Base-by-base conservation (phyloP, 2,888 invertebrate species). In the Scaptomyza reducta region DNA sequence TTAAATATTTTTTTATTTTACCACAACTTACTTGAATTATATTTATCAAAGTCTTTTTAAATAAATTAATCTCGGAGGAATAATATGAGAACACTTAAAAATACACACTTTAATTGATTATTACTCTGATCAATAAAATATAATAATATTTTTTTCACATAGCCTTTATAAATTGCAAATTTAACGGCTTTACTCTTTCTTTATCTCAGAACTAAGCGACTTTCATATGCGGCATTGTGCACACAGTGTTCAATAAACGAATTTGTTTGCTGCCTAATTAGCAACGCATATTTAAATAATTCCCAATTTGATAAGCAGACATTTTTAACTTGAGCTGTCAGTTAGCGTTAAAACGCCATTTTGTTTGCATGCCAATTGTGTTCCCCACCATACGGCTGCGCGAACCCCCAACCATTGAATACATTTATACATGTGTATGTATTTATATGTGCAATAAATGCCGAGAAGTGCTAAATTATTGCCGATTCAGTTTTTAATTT, bases 241-340 rank as follows among this genome's bases (percentile, higher is more conserved):
- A 55, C 44, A 60, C 55, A 49, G 50, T 53, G 61, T 60, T 59
- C 73, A 65, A 72, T 77, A 69, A 80, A 73, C 68, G 85, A 65
- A 72, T 85, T 87, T 85, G 85, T 87, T 78, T 74, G 74, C 80
- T 75, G 85, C 83, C 89, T 88, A 88, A 88, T 88, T 88, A 89
- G 89, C 87, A 81, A 67, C 80, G 87, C 71, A 88, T 89, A 86
- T 88, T 87, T 88, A 87, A 87, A 89, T 87, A 87, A 87, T 89
- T 83, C 85, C 64, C 83, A 70, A 83, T 87, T 88, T 89, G 87
- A 88, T 89, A 89, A 87, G 89, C 88, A 80, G 87, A 88, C 89
- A 87, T 85, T 88, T 88, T 87, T 76, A 88, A 88, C 87, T 88
- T 88, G 76, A 77, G 73, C 85, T 88, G 83, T 89, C 88, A 89